Base-by-base conservation (phyloP, 2,113 vertebrate genomes). In the Salvelinus alpinus region DNA sequence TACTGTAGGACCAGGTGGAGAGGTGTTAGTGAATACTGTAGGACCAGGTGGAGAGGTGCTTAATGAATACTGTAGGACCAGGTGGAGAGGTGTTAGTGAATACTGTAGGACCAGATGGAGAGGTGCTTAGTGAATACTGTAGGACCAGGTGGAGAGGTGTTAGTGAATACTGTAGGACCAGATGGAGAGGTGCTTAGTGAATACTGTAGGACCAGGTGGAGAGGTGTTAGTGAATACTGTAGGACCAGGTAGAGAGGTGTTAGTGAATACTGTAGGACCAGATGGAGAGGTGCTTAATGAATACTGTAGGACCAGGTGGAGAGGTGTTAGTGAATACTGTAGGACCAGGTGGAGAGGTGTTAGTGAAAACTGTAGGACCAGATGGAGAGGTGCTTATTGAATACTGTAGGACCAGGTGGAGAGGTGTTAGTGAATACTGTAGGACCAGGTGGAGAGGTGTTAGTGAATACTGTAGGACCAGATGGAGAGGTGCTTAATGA, bases 381-480 rank as follows among this genome's bases (percentile, higher is more conserved):
- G 47, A 2, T 48, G 47, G 47, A 1, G 47, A 12, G 47, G 12
- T 68, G 24, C 29, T 48, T 48, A 48, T 3, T 48, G 12, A 48
- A 12, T 48, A 14, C 47, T 48, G 9, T 85, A 89, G 75, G 78
- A 71, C 47, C 47, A 48, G 47, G 12, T 48, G 47, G 47, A 1
- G 47, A 12, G 47, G 12, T 68, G 29, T 3, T n/a, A n/a, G n/a
- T n/a, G n/a, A n/a, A n/a, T n/a, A n/a, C n/a, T n/a, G n/a, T n/a
- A n/a, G n/a, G n/a, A n/a, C n/a, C n/a, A n/a, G n/a, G n/a, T n/a
- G n/a, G n/a, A n/a, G n/a, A n/a, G n/a, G n/a, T n/a, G n/a, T 91
- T 91, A 91, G 14, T 48, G 47, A 48, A 12, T 48, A 48, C 47
- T 48, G 9, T 85, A 89, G 73, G 78, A 67, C 47, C 47, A 48